Conservation (phyloP, 2,113 vertebrate genomes). For the Poecilia latipinna region DNA sequence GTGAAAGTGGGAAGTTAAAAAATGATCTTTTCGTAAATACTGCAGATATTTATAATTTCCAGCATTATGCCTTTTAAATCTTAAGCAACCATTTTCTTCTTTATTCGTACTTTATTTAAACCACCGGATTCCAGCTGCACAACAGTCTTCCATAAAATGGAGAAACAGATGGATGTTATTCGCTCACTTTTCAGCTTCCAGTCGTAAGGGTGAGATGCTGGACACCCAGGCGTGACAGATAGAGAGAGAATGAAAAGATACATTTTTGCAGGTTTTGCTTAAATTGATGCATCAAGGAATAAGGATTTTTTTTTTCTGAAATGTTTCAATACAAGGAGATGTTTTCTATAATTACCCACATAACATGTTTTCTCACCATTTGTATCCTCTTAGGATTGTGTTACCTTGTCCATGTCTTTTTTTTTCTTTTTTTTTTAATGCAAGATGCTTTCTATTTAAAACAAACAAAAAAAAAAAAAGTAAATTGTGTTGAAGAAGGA, state of each 20-base stretch:
- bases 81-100: neutral
- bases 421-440: neutral
- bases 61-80: neutral
- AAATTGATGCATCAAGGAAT: neutral
- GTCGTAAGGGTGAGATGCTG: neutral
- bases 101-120: neutral
- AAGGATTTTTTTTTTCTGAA: neutral
- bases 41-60: neutral
- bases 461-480: neutral
- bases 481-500: neutral
- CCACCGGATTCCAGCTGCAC: neutral
- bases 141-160: neutral
- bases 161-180: neutral
- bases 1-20: neutral
- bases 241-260: neutral
- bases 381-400: neutral
- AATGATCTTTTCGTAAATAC: neutral
- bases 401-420: no score
- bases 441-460: neutral
- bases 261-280: neutral
- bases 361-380: neutral
- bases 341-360: neutral
- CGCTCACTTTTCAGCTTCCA: neutral
- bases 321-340: neutral
- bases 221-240: neutral